A percentile compares a stretch with the other conserved stretches of the same genome.
phyloP scores from a whole-genome alignment of 2,888 invertebrate genomes.

The Leptarthrus brevirostris region DNA sequence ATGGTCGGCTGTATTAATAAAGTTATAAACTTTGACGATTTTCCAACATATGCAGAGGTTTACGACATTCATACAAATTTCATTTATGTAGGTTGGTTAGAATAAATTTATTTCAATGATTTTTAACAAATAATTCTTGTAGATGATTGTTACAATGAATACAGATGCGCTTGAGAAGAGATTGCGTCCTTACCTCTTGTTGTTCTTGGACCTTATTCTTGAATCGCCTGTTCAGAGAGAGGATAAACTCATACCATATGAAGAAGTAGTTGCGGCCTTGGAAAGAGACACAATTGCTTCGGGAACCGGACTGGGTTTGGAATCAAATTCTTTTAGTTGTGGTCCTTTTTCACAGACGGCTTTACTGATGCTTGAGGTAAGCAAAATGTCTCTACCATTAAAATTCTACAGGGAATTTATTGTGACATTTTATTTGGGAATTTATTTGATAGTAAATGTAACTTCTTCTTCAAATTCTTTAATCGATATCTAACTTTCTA shows the following conservation, averaged over 20 bases:
- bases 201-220: slow-evolving; percentile 79
- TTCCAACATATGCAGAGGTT: slow-evolving; percentile 81
- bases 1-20: slow-evolving; percentile 59
- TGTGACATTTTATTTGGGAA: too few species aligned
- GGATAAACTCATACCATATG: slow-evolving; percentile 66
- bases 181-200: slow-evolving; percentile 78
- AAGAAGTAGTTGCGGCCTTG: slow-evolving; percentile 81
- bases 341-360: slow-evolving; percentile 79
- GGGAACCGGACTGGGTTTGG: slow-evolving; percentile 74
- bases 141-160: slow-evolving; percentile 81
- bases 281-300: slow-evolving; percentile 79
- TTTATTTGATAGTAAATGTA: too few species aligned
- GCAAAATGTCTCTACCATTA: background rate
- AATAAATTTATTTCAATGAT: slow-evolving; percentile 56
- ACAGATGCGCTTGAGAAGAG: slow-evolving; percentile 72
- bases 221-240: slow-evolving; percentile 77
- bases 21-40: slow-evolving; percentile 71
- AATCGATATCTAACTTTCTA: too few species aligned
- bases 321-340: slow-evolving; percentile 73
- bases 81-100: slow-evolving; percentile 85
- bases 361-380: slow-evolving; percentile 72
- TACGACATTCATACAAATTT: slow-evolving; percentile 87
- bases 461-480: too few species aligned
- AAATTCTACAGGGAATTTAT: too few species aligned
- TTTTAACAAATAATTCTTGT: slow-evolving; percentile 50